Evolutionary conservation across 1,140 invertebrate species (phyloP).

Genomic region (Drosophila mojavensis): DNA sequence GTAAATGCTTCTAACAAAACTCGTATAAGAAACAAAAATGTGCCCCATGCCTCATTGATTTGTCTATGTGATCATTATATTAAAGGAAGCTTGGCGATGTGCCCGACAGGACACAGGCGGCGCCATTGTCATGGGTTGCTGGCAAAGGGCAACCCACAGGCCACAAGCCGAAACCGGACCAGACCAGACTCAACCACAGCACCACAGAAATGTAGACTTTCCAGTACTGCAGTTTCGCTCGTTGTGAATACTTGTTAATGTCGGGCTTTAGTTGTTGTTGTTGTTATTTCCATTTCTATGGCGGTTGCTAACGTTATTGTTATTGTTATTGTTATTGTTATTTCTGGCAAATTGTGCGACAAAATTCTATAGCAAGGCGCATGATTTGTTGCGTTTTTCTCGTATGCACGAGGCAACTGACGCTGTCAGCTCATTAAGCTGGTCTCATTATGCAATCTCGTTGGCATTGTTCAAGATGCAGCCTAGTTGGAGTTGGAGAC

Average conservation of each 20-base stretch:
- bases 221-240: slow-evolving; percentile 12
- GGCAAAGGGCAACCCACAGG: background rate
- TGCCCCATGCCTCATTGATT: slow-evolving; percentile 10
- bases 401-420: slow-evolving; percentile 17
- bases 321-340: slow-evolving; percentile 31
- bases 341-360: slow-evolving; percentile 65
- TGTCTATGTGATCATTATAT: background rate
- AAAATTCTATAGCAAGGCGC: slow-evolving; percentile 66
- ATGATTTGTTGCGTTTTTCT: slow-evolving; percentile 64
- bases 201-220: slow-evolving; percentile 15
- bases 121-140: slow-evolving; percentile 22
- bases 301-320: slow-evolving; percentile 1
- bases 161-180: background rate
- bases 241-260: slow-evolving; percentile 6
- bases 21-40: slow-evolving; percentile 14
- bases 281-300: background rate
- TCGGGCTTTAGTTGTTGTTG: slow-evolving; percentile 7
- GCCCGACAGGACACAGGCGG: slow-evolving; percentile 2
- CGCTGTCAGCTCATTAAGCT: slow-evolving; percentile 65
- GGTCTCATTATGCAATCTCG: slow-evolving; percentile 63
- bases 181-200: slow-evolving; percentile 6
- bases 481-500: slow-evolving; percentile 25
- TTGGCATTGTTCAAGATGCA: slow-evolving; percentile 61
- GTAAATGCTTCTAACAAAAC: background rate
- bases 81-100: background rate